A percentile compares a stretch with the other conserved stretches of the same genome.
Conservation (phyloP, 2,797 vertebrate genomes). For the Sebastiscus albofasciatus region DNA sequence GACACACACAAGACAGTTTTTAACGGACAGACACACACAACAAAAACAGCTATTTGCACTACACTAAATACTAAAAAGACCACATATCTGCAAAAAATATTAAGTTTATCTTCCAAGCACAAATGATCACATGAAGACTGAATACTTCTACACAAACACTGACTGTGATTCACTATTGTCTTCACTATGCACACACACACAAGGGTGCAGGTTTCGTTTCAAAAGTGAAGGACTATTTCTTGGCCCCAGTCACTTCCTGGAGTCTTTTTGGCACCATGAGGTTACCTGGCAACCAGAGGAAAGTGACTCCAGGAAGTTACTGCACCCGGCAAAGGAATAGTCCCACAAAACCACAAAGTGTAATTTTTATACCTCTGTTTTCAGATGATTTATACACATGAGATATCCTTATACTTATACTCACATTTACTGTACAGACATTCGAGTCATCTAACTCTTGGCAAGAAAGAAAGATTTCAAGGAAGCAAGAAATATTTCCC, state of each 20-base stretch:
- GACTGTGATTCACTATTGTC: background rate
- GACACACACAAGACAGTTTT: conserved; percentile 4
- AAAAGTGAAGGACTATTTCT: background rate
- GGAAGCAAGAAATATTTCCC: no score
- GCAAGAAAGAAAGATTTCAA: no score
- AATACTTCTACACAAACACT: background rate
- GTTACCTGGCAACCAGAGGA: background rate
- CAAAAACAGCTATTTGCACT: background rate
- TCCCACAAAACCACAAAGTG: background rate
- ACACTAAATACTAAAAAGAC: background rate
- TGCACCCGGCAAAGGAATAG: background rate
- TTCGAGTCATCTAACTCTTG: no score
- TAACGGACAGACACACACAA: background rate
- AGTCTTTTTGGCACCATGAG: background rate
- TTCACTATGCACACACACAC: background rate
- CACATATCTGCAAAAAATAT: background rate
- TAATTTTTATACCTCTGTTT: background rate
- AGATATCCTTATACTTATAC: no score
- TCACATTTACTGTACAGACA: background rate
- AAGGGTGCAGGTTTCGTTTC: background rate
- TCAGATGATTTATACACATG: background rate
- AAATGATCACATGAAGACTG: background rate
- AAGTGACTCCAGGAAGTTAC: background rate
- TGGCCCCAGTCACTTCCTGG: background rate
- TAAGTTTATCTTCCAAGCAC: background rate